Base-by-base conservation (phyloP, 2,797 vertebrate species). In the Enteromius anoplus region DNA sequence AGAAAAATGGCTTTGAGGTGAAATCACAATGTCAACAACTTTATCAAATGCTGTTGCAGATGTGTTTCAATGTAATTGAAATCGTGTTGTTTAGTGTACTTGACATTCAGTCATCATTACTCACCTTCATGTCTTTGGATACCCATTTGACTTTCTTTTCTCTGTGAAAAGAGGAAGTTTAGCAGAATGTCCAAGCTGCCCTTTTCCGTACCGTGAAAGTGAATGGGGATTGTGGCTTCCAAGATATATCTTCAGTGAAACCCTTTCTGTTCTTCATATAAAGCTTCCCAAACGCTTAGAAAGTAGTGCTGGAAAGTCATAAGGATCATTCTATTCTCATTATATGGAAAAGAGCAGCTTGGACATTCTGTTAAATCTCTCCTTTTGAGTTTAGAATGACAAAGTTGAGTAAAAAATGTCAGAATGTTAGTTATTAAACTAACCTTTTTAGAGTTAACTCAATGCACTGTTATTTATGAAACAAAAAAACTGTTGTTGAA, bases 21-120 rank as follows among this genome's bases (percentile, higher is more conserved):
- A 84, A 87, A 37, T 76, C 80, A 68, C 82, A 65, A 71, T 82
- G 86, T 86, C 79, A 81, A 62, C 85, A 83, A 79, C 66, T 66
- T 78, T 65, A 69, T 84, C 81, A 85, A 85, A 85, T 29, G 60
- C n/a, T 23, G 51, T 70, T 86, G 68, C 47, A 42, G 75, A 78
- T 79, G 80, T 53, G 34, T 77, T 83, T 69, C 11, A 21, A 34
- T 71, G 60, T 73, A 40, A 53, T 72, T 73, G 51, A 58, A 49
- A 68, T 64, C 34, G 79, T 87, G 76, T 79, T 66, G 60, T 77
- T 77, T 32, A 65, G 78, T 84, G 12, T 66, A 26, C 14, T 19
- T 42, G 7, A 55, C 21, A 75, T 37, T 42, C 34, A 26, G 53
- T 58, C 34, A 60, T 58, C 7, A 58, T 75, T 40, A 53, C 17